Conservation (phyloP, 2,113 vertebrate species). For the Thomomys bottae region DNA sequence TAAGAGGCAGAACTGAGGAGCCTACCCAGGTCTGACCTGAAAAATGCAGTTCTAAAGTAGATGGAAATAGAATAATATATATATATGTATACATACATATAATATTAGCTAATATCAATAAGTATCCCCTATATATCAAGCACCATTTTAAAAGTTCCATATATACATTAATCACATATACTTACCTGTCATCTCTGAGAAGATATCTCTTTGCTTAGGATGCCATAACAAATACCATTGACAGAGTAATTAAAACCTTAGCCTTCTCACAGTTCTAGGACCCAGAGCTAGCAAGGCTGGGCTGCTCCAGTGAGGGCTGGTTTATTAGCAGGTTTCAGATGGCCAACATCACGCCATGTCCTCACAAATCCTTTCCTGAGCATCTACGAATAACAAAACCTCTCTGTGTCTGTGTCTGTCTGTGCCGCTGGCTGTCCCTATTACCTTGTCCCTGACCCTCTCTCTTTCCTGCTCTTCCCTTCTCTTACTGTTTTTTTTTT, state of each 20-base stretch:
- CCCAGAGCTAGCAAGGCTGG: too few species aligned
- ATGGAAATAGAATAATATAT: neutral
- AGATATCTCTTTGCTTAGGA: neutral
- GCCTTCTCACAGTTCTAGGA: neutral
- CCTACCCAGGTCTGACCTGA: neutral
- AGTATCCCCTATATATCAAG: neutral
- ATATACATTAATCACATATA: neutral
- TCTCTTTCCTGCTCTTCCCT: neutral
- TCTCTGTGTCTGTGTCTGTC: neutral
- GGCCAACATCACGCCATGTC: neutral
- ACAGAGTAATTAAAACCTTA: neutral
- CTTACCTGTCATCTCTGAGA: neutral
- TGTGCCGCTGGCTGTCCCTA: neutral
- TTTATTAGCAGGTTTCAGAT: neutral
- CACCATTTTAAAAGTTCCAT: slow-evolving; percentile 18
- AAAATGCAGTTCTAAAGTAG: neutral
- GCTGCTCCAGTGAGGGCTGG: neutral
- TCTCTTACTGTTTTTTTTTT: neutral
- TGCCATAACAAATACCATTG: neutral
- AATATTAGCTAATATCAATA: neutral
- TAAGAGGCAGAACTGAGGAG: neutral
- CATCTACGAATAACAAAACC: neutral
- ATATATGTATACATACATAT: too few species aligned
- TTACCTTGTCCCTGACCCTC: neutral
- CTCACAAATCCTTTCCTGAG: neutral